Evolutionary conservation across 1,140 invertebrate species (phyloP), one percentile per base, ranked within the genome.

Genomic region (Procambarus virginalis): DNA sequence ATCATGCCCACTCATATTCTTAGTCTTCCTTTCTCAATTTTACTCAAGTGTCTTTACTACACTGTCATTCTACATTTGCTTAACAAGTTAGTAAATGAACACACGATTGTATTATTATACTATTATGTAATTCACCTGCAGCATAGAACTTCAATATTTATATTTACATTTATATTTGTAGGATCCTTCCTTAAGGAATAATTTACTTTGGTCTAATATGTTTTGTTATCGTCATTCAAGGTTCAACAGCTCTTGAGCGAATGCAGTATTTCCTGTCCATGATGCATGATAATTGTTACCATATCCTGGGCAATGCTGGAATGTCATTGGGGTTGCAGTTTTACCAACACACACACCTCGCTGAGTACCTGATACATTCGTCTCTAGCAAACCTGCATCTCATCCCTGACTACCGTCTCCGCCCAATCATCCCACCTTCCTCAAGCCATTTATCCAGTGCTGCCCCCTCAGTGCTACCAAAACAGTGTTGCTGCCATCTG

Each of bases 331-430:
- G 97, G 0, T 95, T 97, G 91, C 97, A 98, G 94, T 96, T 98
- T 92, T 98, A 97, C 94, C 95, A 95, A 88, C 94, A 92, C 8
- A 93, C 94, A 34, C 91, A 92, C 55, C 91, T 95, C 8, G 87
- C 93, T 4, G 81, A 93, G 34, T 92, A 92, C 48, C 77, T 94
- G 10, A 86, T 93, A 5, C 93, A 92, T 2, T 93, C 93, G n/a
- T 92, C 94, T 3, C 93, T 94, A 70, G 86, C 90, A 22, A 92
- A 94, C 82, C 91, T 94, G 6, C 93, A 94, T 49, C 94, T 94
- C 81, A 95, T 98, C 93, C 97, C 97, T n/a, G 97, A 98, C 94
- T 96, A 97, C 94, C 95, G 97, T 94, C 93, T 98, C 91, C 95
- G 97, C 76, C 96, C 96, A 0, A 96, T 98, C 78, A 96, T 98